phyloP scores from a whole-genome alignment of 2,113 vertebrate genomes.

The Cathartes aura region DNA sequence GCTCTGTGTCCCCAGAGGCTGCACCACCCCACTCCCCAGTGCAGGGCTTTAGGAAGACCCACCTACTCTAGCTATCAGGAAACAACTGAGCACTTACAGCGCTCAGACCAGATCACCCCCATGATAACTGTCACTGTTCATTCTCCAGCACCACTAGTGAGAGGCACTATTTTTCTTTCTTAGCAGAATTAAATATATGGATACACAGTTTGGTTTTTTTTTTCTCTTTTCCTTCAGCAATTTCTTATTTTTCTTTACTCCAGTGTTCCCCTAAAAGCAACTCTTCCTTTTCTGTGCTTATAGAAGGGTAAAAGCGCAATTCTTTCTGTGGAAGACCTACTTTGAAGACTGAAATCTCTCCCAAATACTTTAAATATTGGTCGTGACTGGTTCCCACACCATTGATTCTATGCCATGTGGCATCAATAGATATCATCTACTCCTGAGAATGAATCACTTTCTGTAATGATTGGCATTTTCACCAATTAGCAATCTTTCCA shows the following conservation, averaged over 20 bases:
- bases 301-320: background rate
- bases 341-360: background rate
- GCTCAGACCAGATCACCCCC: background rate
- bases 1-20: background rate
- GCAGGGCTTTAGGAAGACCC: background rate
- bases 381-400: background rate
- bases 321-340: background rate
- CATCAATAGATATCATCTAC: background rate
- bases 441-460: background rate
- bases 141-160: background rate
- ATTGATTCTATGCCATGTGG: background rate
- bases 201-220: background rate
- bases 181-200: background rate
- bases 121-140: rapidly evolving
- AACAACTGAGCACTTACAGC: background rate
- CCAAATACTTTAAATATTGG: background rate
- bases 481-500: constrained; percentile 26
- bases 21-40: background rate
- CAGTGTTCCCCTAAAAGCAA: background rate
- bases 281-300: background rate
- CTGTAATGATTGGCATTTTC: constrained; percentile 16
- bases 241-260: background rate
- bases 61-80: background rate
- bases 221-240: background rate
- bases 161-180: background rate